Conservation (phyloP, 2,113 vertebrate species). For the Chascanopsetta lugubris region DNA sequence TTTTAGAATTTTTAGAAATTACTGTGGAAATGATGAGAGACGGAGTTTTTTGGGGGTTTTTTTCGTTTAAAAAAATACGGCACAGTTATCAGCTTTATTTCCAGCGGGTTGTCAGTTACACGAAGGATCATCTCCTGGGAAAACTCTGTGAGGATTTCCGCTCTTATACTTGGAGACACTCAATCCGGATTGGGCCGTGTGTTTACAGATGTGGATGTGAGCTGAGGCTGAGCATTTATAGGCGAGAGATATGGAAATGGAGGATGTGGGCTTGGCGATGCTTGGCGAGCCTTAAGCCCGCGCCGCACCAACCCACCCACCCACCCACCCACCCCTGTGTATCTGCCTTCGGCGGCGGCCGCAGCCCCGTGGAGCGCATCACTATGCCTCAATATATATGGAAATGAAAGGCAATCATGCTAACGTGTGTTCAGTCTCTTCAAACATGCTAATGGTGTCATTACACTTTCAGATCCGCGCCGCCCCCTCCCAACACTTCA, state of each 20-base stretch:
- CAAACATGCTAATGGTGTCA: constrained; percentile 71
- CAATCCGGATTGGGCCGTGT: constrained; percentile 53
- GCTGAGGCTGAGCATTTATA: constrained; percentile 56
- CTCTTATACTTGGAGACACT: constrained; percentile 50
- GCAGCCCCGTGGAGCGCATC: constrained; percentile 46
- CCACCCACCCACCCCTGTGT: constrained; percentile 58
- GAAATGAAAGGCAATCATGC: constrained; percentile 76
- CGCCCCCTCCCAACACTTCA: constrained; percentile 13
- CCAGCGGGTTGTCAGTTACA: constrained; percentile 7
- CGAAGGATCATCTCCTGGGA: constrained; percentile 27
- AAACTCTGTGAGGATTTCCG: constrained; percentile 43
- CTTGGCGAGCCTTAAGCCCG: constrained; percentile 58
- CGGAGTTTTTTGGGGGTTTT: too few relatives aligned
- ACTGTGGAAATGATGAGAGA: too few relatives aligned
- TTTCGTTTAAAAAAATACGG: too few relatives aligned
- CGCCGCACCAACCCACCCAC: too few relatives aligned
- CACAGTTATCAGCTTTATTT: constrained; percentile 18
- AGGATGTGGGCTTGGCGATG: constrained; percentile 60
- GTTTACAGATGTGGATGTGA: constrained; percentile 57
- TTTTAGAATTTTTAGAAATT: too few relatives aligned
- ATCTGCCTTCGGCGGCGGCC: constrained; percentile 64
- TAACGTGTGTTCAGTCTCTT: constrained; percentile 69
- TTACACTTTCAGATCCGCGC: constrained; percentile 49
- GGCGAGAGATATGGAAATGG: constrained; percentile 59
- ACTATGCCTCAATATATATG: constrained; percentile 76